Evolutionary conservation across 2,113 vertebrate species (phyloP), one percentile per base, ranked within the genome.

Genomic region (Channa argus): DNA sequence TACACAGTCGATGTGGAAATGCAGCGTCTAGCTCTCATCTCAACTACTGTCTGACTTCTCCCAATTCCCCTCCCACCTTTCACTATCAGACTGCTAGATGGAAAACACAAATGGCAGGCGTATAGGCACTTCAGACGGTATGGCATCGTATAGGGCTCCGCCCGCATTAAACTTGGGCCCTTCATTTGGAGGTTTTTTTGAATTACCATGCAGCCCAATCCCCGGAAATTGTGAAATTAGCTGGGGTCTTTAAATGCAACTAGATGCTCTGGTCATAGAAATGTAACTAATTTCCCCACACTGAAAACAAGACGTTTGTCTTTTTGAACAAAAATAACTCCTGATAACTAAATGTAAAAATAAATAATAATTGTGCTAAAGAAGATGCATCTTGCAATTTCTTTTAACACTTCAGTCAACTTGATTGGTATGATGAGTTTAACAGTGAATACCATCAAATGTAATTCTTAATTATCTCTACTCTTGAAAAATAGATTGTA

Each of bases 1-100:
- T 12, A 43, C 34, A 65, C 49, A 50, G 58, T 59, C 75, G 46
- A 50, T 0, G n/a, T 80, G 72, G 83, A 78, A 83, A 54, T 53
- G 36, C 72, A 65, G 80, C 75, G 77, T 81, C 64, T 15, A 77
- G 62, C 74, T 74, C 82, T 88, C 78, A 71, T 86, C 83, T 89
- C 78, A 67, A 43, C 86, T 85, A 39, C 82, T 86, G 82, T 87
- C 88, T 73, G 72, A 86, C 62, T 87, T 81, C 61, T 86, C 79
- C 68, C 76, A 86, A 79, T 71, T 88, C 85, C 75, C 85, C 73
- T 80, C 76, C 87, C 80, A 82, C 83, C 83, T 86, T 74, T 88
- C 85, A 88, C 59, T 62, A 41, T 78, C 78, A 52, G 79, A 77
- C 80, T 80, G 72, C 11, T 39, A 67, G 76, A 83, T 73, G 77